These are phyloP conservation scores for Tenthredo amoena DNA, from an alignment of 2,888 invertebrate genomes.

Conservation along the genomic window DNA sequence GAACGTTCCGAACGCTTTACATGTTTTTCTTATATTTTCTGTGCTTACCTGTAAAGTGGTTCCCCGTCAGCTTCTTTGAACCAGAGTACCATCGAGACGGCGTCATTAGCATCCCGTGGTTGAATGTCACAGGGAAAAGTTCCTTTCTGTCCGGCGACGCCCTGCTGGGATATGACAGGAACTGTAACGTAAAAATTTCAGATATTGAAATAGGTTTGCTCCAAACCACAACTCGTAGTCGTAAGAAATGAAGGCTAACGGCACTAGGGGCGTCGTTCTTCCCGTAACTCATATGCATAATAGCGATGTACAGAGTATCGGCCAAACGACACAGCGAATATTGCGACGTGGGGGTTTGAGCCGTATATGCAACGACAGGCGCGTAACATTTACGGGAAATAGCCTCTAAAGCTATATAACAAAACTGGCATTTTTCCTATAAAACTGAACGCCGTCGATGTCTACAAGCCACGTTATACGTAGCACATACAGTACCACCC, in stretches of 20 bases:
- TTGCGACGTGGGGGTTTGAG: slow-evolving; percentile 8
- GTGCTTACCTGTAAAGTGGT: slow-evolving; percentile 89
- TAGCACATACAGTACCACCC: background rate
- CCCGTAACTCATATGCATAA: slow-evolving; percentile 17
- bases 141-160: slow-evolving; percentile 90
- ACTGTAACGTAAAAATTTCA: slow-evolving; percentile 81
- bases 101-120: slow-evolving; percentile 89
- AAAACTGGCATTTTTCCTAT: slow-evolving; percentile 36
- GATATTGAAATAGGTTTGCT: background rate
- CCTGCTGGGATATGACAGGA: slow-evolving; percentile 91
- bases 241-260: background rate
- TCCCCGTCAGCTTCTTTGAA: slow-evolving; percentile 93
- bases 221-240: background rate
- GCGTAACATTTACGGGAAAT: slow-evolving; percentile 38
- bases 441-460: slow-evolving; percentile 38
- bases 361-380: slow-evolving; percentile 19
- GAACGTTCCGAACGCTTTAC: background rate
- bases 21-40: background rate
- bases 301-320: background rate
- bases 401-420: slow-evolving; percentile 24
- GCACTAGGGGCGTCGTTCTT: slow-evolving; percentile 3
- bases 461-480: background rate
- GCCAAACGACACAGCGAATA: slow-evolving; percentile 23
- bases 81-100: slow-evolving; percentile 94
- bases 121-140: slow-evolving; percentile 94